A percentile compares a stretch with the other conserved stretches of the same genome.
These are phyloP conservation scores for Mugil cephalus DNA, from an alignment of 2,113 vertebrate genomes.

Conservation along the genomic window DNA sequence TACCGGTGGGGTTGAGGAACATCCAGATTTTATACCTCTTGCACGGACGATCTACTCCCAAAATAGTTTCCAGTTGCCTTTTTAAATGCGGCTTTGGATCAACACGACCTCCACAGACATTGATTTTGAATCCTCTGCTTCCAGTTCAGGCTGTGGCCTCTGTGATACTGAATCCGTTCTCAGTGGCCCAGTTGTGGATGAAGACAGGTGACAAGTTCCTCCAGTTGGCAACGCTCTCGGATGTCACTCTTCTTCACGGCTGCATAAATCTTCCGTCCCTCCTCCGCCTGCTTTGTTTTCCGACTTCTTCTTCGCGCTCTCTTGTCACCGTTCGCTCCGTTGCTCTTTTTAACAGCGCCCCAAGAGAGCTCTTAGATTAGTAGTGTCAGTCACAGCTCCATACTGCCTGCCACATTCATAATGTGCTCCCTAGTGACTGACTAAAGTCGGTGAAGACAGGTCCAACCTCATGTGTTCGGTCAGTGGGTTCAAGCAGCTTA, in stretches of 20 bases:
- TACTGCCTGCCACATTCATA: slow-evolving; percentile 39
- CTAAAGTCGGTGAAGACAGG: slow-evolving; percentile 53
- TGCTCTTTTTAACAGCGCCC: slow-evolving; percentile 32
- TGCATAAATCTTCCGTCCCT: slow-evolving; percentile 33
- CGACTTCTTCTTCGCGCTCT: slow-evolving; percentile 2
- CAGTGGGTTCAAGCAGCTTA: slow-evolving; percentile 23
- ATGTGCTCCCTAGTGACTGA: slow-evolving; percentile 49
- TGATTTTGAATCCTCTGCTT: not conserved
- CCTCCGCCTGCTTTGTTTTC: slow-evolving; percentile 10
- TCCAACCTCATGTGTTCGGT: slow-evolving; percentile 21
- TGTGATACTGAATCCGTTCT: slow-evolving; percentile 58
- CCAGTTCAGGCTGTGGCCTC: slow-evolving; percentile 41
- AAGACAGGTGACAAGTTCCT: slow-evolving; percentile 76
- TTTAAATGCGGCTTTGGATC: too few relatives aligned
- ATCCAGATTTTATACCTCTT: too few relatives aligned
- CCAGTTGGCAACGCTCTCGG: slow-evolving; percentile 70
- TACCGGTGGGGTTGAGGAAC: too few relatives aligned
- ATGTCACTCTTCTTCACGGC: slow-evolving; percentile 60
- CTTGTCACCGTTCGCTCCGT: not conserved
- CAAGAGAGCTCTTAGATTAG: slow-evolving; percentile 39
- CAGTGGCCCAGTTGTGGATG: slow-evolving; percentile 58
- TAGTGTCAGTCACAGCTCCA: slow-evolving; percentile 31
- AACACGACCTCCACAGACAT: too few relatives aligned
- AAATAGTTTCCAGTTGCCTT: too few relatives aligned
- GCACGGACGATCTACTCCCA: too few relatives aligned